phyloP scores from a whole-genome alignment of 2,113 vertebrate species.

The Ageneiosus marmoratus region DNA sequence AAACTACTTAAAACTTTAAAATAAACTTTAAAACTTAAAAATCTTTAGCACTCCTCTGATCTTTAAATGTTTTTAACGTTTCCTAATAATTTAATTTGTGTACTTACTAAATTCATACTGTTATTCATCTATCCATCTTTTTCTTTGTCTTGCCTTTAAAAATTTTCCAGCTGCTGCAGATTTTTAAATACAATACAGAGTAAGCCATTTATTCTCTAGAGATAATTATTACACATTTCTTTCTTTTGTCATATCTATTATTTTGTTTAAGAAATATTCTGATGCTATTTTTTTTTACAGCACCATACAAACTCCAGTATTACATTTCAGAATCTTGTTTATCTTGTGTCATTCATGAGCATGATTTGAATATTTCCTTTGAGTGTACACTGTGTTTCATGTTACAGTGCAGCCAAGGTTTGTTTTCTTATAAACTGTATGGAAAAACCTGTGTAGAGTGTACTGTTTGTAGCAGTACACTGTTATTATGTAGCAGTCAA shows the following conservation, averaged over 20 bases:
- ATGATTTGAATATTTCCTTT: constrained; percentile 11
- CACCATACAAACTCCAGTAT: neutral
- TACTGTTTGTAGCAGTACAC: neutral
- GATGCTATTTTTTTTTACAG: neutral
- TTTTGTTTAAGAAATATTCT: neutral
- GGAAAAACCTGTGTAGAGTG: neutral
- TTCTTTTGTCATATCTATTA: neutral
- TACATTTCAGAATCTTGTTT: neutral
- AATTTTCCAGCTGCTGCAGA: neutral
- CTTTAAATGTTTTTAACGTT: neutral
- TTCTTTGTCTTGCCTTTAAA: neutral
- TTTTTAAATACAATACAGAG: neutral
- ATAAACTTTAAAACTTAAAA: neutral
- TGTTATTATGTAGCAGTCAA: neutral
- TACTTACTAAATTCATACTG: neutral
- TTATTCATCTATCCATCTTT: neutral
- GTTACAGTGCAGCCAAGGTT: neutral
- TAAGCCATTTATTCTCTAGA: neutral
- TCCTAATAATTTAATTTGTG: neutral
- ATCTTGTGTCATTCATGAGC: neutral
- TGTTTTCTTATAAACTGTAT: neutral
- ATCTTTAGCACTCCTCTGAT: neutral
- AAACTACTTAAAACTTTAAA: neutral
- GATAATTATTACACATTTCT: neutral
- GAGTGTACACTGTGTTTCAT: neutral